A percentile compares a stretch with the other conserved stretches of the same genome.
Conservation (phyloP, 2,113 vertebrate species). For the Saimiri boliviensis region DNA sequence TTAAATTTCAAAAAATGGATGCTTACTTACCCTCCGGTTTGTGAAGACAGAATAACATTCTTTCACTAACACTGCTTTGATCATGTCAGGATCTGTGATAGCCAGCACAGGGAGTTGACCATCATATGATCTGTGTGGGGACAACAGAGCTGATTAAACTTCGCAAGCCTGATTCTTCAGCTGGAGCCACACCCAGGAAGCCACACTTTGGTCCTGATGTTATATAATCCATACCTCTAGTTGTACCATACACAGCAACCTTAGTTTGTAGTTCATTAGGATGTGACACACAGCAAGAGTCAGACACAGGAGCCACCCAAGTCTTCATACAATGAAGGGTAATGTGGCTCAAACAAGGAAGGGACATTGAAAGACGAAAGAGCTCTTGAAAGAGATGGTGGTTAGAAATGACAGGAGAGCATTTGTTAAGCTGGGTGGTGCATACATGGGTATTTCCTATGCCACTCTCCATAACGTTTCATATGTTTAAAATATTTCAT, state of each 20-base stretch:
- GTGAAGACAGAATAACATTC: slow-evolving; percentile 91
- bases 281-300: not conserved
- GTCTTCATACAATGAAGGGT: not conserved
- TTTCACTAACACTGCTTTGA: slow-evolving; percentile 91
- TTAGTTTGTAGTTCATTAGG: not conserved
- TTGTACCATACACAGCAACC: not conserved
- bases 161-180: not conserved
- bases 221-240: not conserved
- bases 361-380: not conserved
- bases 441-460: not conserved
- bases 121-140: slow-evolving; percentile 84
- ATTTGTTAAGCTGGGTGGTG: not conserved
- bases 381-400: not conserved
- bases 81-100: slow-evolving; percentile 85
- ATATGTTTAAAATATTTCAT: not conserved
- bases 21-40: slow-evolving; percentile 91
- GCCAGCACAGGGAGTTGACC: slow-evolving; percentile 81
- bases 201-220: not conserved
- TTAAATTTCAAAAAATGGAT: not conserved
- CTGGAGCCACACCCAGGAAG: not conserved
- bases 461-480: not conserved
- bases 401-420: not conserved
- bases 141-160: not conserved
- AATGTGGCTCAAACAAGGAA: not conserved
- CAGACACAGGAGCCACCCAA: not conserved